Evolutionary conservation across 2,113 vertebrate species (phyloP), one percentile per base, ranked within the genome.

Genomic region (Agelaius phoeniceus): DNA sequence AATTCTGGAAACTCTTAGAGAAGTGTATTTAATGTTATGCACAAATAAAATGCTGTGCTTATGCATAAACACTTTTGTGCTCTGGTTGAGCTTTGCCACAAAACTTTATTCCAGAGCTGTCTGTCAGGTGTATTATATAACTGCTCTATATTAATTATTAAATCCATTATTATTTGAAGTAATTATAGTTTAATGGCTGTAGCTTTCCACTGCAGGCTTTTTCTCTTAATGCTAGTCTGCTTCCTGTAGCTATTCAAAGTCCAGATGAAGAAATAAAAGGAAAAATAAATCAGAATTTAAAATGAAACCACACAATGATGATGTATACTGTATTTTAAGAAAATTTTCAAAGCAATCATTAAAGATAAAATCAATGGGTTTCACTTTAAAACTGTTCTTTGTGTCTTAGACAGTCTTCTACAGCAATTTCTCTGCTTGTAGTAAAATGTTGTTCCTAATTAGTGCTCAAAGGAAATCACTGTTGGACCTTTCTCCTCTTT

Each of bases 101-200:
- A 52, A 77, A 72, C 12, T 90, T 84, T 63, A 39, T 93, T 89
- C 30, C 41, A 82, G 76, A 92, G 52, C 72, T 91, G 79, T 79
- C 55, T 62, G 69, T 92, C 90, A 89, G 90, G 79, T 95, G 16
- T 79, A 52, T 94, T 96, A 68, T 46, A 44, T 95, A 96, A 93
- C 79, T 93, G 72, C 43, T 93, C 82, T 90, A 80, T 83, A 93
- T 96, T 71, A 95, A 90, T 95, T 95, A 95, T 95, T 93, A 83
- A 95, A 48, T 73, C 10, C 43, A 90, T 95, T 86, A 90, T 96
- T 96, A 95, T 95, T 95, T 96, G 74, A 43, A 94, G 51, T 66
- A 85, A 90, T 96, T 96, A 88, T 83, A 88, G 77, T 93, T 91
- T 94, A 94, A 95, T 93, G 57, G 11, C 59, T 90, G 44, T 83